Conservation (phyloP, 2,113 vertebrate genomes). For the Pionites leucogaster region DNA sequence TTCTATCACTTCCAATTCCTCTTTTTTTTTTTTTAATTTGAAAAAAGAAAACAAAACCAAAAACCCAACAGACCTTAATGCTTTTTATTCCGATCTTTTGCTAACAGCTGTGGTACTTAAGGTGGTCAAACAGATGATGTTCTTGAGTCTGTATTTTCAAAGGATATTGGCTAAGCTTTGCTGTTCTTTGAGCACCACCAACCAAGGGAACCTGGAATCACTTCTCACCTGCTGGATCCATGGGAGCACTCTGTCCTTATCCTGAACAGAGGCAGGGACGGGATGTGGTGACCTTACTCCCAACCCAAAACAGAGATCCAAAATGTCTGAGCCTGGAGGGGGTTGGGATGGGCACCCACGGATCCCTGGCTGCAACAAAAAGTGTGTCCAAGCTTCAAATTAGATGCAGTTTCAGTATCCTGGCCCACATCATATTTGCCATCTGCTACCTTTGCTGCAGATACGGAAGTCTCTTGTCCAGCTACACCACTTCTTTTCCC, state of each 20-base stretch:
- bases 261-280: neutral
- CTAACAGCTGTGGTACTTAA: neutral
- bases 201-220: neutral
- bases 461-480: neutral
- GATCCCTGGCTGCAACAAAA: neutral
- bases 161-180: neutral
- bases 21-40: neutral
- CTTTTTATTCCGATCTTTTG: neutral
- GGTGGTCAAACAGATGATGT: neutral
- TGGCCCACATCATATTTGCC: neutral
- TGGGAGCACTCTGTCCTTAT: rapidly evolving
- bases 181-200: neutral
- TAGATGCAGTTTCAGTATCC: neutral
- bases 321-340: neutral
- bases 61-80: neutral
- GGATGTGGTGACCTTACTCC: neutral
- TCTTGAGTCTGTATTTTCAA: neutral
- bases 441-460: neutral
- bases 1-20: neutral
- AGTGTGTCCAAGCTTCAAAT: neutral
- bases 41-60: neutral
- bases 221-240: neutral
- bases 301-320: neutral
- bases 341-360: neutral
- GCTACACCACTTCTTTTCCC: neutral